A percentile compares a stretch with the other conserved stretches of the same genome.
Conservation (phyloP, 2,888 invertebrate genomes). For the Idaea straminata region DNA sequence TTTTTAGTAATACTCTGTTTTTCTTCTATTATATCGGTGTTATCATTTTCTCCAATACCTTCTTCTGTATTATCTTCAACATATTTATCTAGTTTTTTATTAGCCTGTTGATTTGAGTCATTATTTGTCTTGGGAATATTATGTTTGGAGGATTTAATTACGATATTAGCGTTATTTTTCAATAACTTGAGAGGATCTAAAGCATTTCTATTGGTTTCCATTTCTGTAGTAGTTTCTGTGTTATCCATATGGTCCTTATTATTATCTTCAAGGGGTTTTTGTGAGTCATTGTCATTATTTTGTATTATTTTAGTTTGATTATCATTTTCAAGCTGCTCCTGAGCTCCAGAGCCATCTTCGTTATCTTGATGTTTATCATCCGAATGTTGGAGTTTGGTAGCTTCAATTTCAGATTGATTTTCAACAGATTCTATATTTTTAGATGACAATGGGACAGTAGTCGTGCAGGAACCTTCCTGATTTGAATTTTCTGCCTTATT, state of each 20-base stretch:
- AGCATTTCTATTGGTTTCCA: neutral
- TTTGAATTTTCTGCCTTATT: neutral
- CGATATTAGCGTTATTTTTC: neutral
- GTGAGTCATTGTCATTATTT: neutral
- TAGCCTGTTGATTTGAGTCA: slow-evolving; percentile 4
- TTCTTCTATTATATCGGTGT: slow-evolving; percentile 7
- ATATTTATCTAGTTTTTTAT: neutral
- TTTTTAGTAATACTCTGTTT: slow-evolving; percentile 8
- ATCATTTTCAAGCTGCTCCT: neutral
- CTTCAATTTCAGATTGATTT: neutral
- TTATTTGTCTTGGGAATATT: slow-evolving; percentile 7
- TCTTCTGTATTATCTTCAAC: neutral
- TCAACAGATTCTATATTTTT: slow-evolving; percentile 2
- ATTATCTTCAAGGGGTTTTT: neutral
- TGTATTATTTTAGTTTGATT: neutral
- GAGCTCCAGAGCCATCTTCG: neutral
- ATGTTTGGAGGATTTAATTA: neutral
- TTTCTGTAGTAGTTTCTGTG: neutral
- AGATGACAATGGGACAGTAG: neutral
- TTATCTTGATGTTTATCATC: neutral
- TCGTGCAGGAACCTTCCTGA: neutral
- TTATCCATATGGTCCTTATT: neutral
- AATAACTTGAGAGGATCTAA: neutral
- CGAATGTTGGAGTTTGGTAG: neutral
- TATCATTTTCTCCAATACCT: slow-evolving; percentile 2